These are phyloP conservation scores for Erinaceus europaeus DNA, from an alignment of 2,113 vertebrate genomes.

Conservation along the genomic window DNA sequence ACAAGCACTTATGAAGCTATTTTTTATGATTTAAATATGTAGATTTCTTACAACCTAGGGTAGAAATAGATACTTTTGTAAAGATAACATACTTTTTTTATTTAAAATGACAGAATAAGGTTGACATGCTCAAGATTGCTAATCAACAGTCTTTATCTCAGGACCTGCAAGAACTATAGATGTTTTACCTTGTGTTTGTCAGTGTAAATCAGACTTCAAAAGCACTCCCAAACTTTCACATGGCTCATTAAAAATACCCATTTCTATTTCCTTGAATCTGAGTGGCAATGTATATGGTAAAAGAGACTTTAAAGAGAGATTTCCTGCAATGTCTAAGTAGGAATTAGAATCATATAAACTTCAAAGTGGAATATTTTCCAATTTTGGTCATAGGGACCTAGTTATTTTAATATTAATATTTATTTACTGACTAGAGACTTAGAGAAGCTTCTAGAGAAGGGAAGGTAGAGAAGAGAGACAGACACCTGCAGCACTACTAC, in stretches of 20 bases:
- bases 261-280: neutral
- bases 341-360: no score
- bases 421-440: no score
- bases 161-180: neutral
- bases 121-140: no score
- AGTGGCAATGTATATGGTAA: neutral
- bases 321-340: no score
- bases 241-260: fast-evolving
- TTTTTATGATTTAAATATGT: neutral
- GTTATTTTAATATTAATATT: no score
- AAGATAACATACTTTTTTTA: neutral
- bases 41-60: neutral
- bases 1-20: neutral
- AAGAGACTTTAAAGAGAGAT: no score
- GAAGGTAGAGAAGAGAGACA: no score
- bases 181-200: neutral
- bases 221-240: no score
- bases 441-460: no score
- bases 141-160: neutral
- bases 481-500: no score
- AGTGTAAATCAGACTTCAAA: neutral
- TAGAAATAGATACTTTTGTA: neutral
- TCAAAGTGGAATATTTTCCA: no score
- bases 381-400: no score
- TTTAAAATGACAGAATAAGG: neutral